A percentile compares a stretch with the other conserved stretches of the same genome.
Evolutionary conservation across 2,888 invertebrate species (phyloP).

Genomic region (Lissonota sp.): DNA sequence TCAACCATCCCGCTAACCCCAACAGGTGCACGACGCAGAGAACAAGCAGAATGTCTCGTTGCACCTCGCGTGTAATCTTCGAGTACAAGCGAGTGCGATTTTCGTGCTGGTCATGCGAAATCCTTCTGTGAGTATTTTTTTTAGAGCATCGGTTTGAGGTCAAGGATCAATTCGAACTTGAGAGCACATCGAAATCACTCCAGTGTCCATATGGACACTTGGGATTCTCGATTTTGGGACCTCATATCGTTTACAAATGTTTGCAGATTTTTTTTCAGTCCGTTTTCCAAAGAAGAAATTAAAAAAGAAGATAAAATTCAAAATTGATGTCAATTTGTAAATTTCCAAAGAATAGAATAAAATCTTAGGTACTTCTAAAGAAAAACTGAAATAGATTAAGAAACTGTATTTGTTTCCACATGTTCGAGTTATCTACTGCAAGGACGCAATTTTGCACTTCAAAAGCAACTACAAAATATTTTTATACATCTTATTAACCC

Average conservation of each 20-base stretch:
- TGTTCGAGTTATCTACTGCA: background rate
- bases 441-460: background rate
- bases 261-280: no score
- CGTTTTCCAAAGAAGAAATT: no score
- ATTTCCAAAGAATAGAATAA: no score
- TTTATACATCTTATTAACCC: no score
- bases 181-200: background rate
- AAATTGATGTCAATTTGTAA: background rate
- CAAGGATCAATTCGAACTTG: conserved; percentile 46
- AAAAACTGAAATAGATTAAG: no score
- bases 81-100: background rate
- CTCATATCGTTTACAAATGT: no score
- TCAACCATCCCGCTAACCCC: background rate
- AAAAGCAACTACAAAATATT: no score
- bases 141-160: conserved; percentile 20
- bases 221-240: background rate
- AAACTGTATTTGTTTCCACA: background rate
- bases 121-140: conserved; percentile 33
- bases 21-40: conserved; percentile 57
- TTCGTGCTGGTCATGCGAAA: background rate
- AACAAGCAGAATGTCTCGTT: conserved; percentile 40
- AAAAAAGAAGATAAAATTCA: background rate
- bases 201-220: background rate
- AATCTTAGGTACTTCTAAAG: no score
- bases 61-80: conserved; percentile 35